A percentile compares a stretch with the other conserved stretches of the same genome.
These are phyloP conservation scores for Limulus polyphemus DNA, from an alignment of 2,888 invertebrate species.

Conservation along the genomic window DNA sequence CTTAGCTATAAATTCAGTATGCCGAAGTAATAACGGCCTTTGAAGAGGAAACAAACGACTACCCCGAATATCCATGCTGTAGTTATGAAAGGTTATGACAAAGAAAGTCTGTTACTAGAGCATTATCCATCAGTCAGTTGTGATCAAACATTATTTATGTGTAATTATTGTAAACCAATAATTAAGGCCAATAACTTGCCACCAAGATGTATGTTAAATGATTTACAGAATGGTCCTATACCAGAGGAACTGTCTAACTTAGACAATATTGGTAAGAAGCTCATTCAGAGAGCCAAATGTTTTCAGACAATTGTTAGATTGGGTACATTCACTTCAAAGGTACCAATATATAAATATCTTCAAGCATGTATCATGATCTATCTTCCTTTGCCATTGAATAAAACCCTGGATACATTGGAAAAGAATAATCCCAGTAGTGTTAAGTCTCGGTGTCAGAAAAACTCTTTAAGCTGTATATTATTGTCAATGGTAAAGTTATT, in stretches of 20 bases:
- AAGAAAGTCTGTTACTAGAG: no score
- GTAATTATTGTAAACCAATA: background rate
- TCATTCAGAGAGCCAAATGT: background rate
- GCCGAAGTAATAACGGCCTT: no score
- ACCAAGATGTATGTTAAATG: background rate
- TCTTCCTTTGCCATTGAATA: background rate
- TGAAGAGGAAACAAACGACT: no score
- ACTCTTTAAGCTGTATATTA: background rate
- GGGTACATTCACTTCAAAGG: background rate
- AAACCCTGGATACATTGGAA: background rate
- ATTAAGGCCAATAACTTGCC: background rate
- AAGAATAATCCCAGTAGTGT: no score
- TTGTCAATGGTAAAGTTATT: background rate
- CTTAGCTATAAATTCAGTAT: no score
- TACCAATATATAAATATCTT: no score
- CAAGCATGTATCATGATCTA: no score
- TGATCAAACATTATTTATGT: no score
- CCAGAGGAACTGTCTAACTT: background rate
- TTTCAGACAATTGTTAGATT: background rate
- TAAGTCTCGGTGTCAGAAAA: no score
- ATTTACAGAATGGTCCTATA: background rate
- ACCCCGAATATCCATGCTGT: no score
- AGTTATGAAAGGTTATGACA: no score
- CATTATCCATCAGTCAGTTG: no score
- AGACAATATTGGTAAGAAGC: background rate